Base-by-base conservation (phyloP, 2,113 vertebrate genomes). In the Charadrius vociferus region DNA sequence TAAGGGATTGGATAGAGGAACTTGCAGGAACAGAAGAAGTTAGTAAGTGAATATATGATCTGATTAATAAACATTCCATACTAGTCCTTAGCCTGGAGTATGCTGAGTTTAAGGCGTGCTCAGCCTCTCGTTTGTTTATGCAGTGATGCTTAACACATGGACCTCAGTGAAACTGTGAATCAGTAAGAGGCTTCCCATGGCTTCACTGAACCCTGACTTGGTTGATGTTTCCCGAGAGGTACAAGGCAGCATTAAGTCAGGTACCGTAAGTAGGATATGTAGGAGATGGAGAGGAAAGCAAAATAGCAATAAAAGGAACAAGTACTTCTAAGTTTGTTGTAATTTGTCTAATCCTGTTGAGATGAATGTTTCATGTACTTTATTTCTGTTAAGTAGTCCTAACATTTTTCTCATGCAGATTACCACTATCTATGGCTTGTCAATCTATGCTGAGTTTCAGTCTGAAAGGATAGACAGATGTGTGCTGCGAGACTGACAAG, bases 201-300 rank as follows among this genome's bases (percentile, higher is more conserved):
- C 24, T 20, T 75, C 65, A 53, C 41, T 26, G 73, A 36, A 30
- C 66, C 1, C 27, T 13, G 45, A 7, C 61, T 56, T 56, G 34
- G 23, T 43, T 68, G 4, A 2, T 61, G 37, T 52, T 88, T 37
- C 50, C 50, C 68, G 7, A 30, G 24, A 65, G 36, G 9, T 12
- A 16, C 47, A 41, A 68, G 34, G 72, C 26, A 59, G 1, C 39
- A 21, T n/a, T 27, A 47, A 13, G 17, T 22, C 7, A 24, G 58
- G 59, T 7, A 8, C n/a, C 10, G 1, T 7, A 21, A 39, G 34
- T 56, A 63, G 23, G 39, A 26, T 22, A 3, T 0, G 1, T 17
- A 84, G 63, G 71, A 81, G 34, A 15, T 32, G 34, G 63, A 84
- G 58, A 83, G 59, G 62, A 81, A 67, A 92, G 32, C 43, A 17